Percentiles rank a stretch among this genome's conserved stretches.
Evolutionary conservation across 2,797 vertebrate genomes (phyloP).

Genomic region (Paguma larvata): DNA sequence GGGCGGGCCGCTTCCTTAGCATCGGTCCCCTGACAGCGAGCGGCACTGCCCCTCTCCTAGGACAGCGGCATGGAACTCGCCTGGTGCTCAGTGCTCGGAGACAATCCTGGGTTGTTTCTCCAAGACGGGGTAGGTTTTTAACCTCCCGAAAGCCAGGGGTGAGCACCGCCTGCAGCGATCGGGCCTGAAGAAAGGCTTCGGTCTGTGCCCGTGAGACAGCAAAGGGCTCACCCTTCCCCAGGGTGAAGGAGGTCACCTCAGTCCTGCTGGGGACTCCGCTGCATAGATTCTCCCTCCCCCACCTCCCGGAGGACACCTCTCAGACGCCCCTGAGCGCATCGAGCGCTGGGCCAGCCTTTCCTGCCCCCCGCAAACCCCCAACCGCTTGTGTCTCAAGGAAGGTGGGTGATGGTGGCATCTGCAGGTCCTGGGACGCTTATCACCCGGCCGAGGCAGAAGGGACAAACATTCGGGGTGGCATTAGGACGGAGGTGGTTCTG

Average conservation of each 20-base stretch:
- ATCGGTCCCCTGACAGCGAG: background rate
- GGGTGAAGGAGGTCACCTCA: background rate
- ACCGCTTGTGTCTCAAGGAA: background rate
- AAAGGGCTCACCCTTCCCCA: background rate
- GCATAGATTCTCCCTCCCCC: background rate
- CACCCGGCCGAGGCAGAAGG: background rate
- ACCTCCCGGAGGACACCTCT: background rate
- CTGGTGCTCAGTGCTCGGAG: rapidly evolving
- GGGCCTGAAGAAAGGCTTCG: background rate
- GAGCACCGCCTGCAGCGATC: background rate
- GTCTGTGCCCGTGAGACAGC: background rate
- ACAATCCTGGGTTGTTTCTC: background rate
- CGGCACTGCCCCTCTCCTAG: background rate
- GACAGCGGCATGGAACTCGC: background rate
- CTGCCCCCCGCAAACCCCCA: background rate
- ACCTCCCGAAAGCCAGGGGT: background rate
- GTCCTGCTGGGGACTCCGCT: background rate
- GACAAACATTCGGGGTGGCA: background rate
- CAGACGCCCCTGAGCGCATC: background rate
- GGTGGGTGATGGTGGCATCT: background rate
- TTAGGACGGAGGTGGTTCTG: background rate
- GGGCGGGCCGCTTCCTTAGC: background rate
- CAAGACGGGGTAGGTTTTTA: background rate
- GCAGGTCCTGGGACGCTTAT: background rate
- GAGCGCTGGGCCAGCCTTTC: background rate